These are phyloP conservation scores for Lacerta agilis DNA, from an alignment of 2,797 vertebrate species.

Conservation along the genomic window DNA sequence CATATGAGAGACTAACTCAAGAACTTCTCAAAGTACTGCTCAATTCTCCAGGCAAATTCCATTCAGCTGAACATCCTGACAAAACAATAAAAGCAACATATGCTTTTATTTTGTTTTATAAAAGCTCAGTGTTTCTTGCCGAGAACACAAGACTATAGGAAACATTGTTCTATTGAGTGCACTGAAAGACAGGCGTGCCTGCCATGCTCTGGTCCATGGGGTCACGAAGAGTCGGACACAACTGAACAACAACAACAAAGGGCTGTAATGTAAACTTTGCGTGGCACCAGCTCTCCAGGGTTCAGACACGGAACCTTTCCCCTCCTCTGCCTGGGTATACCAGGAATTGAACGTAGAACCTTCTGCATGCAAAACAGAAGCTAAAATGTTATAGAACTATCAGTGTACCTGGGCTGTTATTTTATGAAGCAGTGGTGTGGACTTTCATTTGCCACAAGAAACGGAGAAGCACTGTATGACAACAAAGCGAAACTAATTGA, in stretches of 20 bases:
- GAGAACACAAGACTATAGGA: neutral
- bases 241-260: too few relatives aligned
- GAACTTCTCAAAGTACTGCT: conserved; percentile 30
- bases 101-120: neutral
- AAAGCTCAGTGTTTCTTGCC: conserved; percentile 20
- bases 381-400: neutral
- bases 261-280: too few relatives aligned
- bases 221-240: too few relatives aligned
- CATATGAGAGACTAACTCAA: neutral
- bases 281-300: too few relatives aligned
- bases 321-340: too few relatives aligned
- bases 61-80: neutral
- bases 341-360: too few relatives aligned
- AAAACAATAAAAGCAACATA: neutral
- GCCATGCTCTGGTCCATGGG: too few relatives aligned
- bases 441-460: neutral
- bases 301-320: too few relatives aligned
- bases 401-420: conserved; percentile 26
- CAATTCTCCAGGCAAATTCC: conserved; percentile 7
- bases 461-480: neutral
- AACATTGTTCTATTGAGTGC: too few relatives aligned
- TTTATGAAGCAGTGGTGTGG: conserved; percentile 25
- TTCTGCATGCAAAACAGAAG: too few relatives aligned
- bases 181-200: too few relatives aligned
- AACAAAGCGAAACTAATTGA: conserved; percentile 32